These are phyloP conservation scores for Grantiella picta DNA, from an alignment of 2,113 vertebrate genomes.

Conservation along the genomic window DNA sequence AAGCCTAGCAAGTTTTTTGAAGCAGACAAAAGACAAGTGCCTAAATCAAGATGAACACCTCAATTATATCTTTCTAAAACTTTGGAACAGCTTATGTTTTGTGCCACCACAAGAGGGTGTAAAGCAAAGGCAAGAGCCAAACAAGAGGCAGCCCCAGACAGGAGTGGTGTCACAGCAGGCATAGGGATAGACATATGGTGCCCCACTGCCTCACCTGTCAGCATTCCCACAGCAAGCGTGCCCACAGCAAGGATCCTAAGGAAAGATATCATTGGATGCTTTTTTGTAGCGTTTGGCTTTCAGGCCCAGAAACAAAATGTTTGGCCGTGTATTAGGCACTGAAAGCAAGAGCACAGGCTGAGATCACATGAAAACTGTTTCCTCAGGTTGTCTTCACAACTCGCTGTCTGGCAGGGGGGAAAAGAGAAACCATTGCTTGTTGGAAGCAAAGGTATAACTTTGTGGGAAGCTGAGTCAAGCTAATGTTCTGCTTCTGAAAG, in stretches of 20 bases:
- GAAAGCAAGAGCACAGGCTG: neutral
- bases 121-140: neutral
- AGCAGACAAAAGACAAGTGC: neutral
- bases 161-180: accelerated
- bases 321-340: accelerated
- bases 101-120: neutral
- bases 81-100: neutral
- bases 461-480: neutral
- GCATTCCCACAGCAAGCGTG: neutral
- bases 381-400: neutral
- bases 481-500: neutral
- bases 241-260: neutral
- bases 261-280: neutral
- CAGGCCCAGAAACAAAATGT: neutral
- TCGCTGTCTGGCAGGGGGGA: neutral
- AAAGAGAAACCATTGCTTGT: neutral
- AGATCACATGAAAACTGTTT: neutral
- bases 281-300: neutral
- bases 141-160: accelerated
- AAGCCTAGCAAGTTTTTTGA: neutral
- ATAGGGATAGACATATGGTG: accelerated
- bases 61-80: neutral
- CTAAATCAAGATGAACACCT: neutral
- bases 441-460: neutral
- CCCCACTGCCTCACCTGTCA: neutral